Evolutionary conservation across 1,140 invertebrate genomes (phyloP).

Genomic region (Bombus haemorrhoidalis): DNA sequence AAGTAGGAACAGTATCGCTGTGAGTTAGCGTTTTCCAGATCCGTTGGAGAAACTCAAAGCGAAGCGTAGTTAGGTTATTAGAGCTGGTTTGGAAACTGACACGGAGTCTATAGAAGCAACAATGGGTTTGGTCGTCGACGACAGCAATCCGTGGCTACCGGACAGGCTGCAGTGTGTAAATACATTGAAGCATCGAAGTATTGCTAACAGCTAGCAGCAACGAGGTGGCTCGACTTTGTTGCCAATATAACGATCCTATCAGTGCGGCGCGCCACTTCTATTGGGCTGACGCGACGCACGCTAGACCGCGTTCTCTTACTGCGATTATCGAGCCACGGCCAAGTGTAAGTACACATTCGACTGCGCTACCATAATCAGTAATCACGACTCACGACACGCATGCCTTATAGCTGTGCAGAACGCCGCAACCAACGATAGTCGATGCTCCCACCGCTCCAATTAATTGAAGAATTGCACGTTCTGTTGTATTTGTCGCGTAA

Average conservation of each 20-base stretch:
- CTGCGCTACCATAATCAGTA: conserved; percentile 36
- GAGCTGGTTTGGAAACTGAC: conserved; percentile 36
- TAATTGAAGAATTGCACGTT: background rate
- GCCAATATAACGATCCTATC: conserved; percentile 56
- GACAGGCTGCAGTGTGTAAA: conserved; percentile 17
- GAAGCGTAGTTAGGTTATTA: conserved; percentile 54
- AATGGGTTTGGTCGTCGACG: conserved; percentile 4
- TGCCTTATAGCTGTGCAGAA: background rate
- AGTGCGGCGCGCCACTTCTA: conserved; percentile 25
- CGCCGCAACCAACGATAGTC: no score
- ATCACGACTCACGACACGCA: conserved; percentile 13
- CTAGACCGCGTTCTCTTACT: conserved; percentile 41
- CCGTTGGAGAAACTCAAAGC: background rate
- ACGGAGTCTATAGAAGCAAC: conserved; percentile 30
- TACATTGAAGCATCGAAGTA: conserved; percentile 1
- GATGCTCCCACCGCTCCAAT: background rate
- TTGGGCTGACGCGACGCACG: conserved; percentile 49
- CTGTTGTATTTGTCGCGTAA: background rate
- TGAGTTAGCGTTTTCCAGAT: conserved; percentile 14
- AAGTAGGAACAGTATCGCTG: background rate
- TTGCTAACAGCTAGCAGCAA: background rate
- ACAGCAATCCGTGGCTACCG: background rate
- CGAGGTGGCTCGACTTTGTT: conserved; percentile 44
- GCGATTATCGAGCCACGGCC: conserved; percentile 43
- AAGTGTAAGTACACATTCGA: conserved; percentile 46